phyloP scores from a whole-genome alignment of 2,797 vertebrate species.

The Rhynchonycteris naso region DNA sequence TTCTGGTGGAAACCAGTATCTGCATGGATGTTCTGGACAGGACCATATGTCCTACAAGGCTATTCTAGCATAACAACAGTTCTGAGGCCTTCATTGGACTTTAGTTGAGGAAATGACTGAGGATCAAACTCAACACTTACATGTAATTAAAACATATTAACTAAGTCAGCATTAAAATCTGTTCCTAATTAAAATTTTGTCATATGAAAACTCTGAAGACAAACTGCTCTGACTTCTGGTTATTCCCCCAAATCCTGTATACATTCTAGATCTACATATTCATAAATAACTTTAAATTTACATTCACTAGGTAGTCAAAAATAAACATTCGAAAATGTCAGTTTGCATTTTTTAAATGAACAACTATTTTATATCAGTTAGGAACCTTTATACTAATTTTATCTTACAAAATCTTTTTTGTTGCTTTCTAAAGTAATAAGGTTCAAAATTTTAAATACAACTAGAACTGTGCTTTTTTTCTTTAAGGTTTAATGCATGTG shows the following conservation, averaged over 20 bases:
- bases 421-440: constrained; percentile 54
- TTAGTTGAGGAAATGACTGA: not conserved
- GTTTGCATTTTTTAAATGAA: constrained; percentile 50
- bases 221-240: not conserved
- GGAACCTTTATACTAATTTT: not conserved
- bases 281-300: not conserved
- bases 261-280: not conserved
- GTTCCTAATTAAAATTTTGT: not conserved
- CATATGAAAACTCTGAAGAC: not conserved
- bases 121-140: not conserved
- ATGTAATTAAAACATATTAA: not conserved
- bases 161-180: not conserved
- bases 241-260: not conserved
- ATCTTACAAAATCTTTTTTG: not conserved
- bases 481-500: constrained; percentile 90
- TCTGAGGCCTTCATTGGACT: not conserved
- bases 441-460: constrained; percentile 61
- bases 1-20: not conserved
- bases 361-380: constrained; percentile 34
- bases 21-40: too few relatives aligned
- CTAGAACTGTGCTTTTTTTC: constrained; percentile 72
- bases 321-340: constrained; percentile 32
- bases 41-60: not conserved
- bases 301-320: constrained; percentile 13
- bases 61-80: not conserved